Evolutionary conservation across 2,797 vertebrate species (phyloP), one percentile per base, ranked within the genome.

Genomic region (Pogoniulus pusillus): DNA sequence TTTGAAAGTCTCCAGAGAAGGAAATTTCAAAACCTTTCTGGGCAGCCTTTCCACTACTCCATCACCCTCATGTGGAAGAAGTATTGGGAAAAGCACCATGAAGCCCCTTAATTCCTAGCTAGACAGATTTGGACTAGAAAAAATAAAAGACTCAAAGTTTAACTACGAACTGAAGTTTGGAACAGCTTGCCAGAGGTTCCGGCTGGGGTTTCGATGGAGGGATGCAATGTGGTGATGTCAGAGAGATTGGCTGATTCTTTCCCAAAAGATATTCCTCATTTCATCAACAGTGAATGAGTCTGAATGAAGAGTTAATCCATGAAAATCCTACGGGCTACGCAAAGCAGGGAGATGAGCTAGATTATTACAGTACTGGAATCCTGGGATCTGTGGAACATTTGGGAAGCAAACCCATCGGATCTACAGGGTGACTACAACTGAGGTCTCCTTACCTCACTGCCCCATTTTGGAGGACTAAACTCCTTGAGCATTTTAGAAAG

Each of bases 131-230:
- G 79, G 32, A 54, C 23, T 26, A 71, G 55, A 51, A 66, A 59
- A 37, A n/a, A n/a, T n/a, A n/a, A n/a, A 81, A 26, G 5, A 49
- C n/a, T 85, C 6, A 34, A 54, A 80, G 2, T 75, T 87, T 81
- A 72, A 75, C 15, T 23, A 27, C 1, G 2, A 55, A 34, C 6
- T 1, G 0, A 43, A 34, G 10, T 59, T 15, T 53, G 27, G 51
- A 95, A 45, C 12, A 76, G 57, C 74, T 70, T 78, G 9, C 11
- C 37, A 73, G 23, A 72, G 63, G 29, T 18, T 45, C 41, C 1
- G 1, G 4, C 10, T 63, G 30, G 19, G 26, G 7, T 64, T 75
- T 79, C 63, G 43, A 4, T n/a, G 15, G 16, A 11, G n/a, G 1
- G 34, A 32, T 45, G 27, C 43, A 23, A 3, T 71, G 18, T 27